Evolutionary conservation across 2,113 vertebrate genomes (phyloP).

Genomic region (Guaruba guarouba): DNA sequence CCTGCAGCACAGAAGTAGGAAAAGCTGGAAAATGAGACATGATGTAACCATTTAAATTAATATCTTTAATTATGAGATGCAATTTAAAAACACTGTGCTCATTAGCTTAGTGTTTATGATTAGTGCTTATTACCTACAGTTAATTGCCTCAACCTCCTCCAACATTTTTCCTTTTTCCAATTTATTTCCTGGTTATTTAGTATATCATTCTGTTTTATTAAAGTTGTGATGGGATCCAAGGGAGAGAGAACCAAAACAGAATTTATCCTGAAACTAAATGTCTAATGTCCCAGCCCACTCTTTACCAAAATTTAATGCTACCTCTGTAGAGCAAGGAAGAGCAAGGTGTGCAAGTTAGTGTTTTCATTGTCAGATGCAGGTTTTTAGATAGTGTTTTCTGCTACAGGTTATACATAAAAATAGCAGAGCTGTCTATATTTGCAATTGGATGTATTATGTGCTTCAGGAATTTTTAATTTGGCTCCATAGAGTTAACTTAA

Average conservation of each 20-base stretch:
- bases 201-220: not conserved
- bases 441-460: not conserved
- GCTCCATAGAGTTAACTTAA: not conserved
- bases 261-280: not conserved
- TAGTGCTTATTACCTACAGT: not conserved
- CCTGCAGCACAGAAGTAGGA: fast-evolving
- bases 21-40: not conserved
- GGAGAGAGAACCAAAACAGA: not conserved
- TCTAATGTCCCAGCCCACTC: not conserved
- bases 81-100: not conserved
- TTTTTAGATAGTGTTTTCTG: not conserved
- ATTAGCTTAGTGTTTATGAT: not conserved
- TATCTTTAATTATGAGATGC: not conserved
- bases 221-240: not conserved
- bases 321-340: not conserved
- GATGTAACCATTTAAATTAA: not conserved
- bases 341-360: fast-evolving
- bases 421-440: not conserved
- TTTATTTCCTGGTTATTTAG: not conserved
- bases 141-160: not conserved
- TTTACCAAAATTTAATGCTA: not conserved
- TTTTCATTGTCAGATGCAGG: not conserved
- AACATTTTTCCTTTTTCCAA: not conserved
- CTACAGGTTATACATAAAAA: not conserved
- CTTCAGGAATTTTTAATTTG: not conserved